Evolutionary conservation across 2,113 vertebrate genomes (phyloP).

Genomic region (Rhinolophus sinicus): DNA sequence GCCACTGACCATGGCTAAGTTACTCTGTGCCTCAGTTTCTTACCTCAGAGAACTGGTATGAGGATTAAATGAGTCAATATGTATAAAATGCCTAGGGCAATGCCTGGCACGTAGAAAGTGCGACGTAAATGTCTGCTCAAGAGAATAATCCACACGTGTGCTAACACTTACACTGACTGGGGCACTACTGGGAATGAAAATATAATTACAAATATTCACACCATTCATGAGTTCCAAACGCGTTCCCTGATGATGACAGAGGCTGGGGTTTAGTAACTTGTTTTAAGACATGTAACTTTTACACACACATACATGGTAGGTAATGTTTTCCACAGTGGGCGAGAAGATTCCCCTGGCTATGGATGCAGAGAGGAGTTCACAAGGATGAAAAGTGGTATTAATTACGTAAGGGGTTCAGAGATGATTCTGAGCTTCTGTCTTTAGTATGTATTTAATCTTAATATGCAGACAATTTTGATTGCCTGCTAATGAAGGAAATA

Average conservation of each 20-base stretch:
- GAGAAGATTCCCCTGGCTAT: not conserved
- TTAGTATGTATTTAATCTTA: not conserved
- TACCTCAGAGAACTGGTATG: not conserved
- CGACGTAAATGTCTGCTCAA: not conserved
- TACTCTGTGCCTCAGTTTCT: not conserved
- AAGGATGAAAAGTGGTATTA: not conserved
- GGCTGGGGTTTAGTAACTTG: not conserved
- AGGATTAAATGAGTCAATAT: not conserved
- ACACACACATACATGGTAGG: not conserved
- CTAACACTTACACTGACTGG: not conserved
- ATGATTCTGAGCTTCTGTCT: not conserved
- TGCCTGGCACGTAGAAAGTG: not conserved
- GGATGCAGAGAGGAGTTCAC: not conserved
- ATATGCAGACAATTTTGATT: not conserved
- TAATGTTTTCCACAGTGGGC: not conserved
- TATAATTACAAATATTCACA: not conserved
- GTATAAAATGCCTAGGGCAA: not conserved
- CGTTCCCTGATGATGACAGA: not conserved
- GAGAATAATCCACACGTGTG: not conserved
- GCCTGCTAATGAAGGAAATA: not conserved
- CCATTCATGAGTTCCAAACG: not conserved
- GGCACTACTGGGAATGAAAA: not conserved
- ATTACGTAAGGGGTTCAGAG: not conserved
- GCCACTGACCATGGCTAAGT: not conserved
- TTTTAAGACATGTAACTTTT: not conserved